Conservation (phyloP, 2,888 invertebrate species). For the Agrochola litura region DNA sequence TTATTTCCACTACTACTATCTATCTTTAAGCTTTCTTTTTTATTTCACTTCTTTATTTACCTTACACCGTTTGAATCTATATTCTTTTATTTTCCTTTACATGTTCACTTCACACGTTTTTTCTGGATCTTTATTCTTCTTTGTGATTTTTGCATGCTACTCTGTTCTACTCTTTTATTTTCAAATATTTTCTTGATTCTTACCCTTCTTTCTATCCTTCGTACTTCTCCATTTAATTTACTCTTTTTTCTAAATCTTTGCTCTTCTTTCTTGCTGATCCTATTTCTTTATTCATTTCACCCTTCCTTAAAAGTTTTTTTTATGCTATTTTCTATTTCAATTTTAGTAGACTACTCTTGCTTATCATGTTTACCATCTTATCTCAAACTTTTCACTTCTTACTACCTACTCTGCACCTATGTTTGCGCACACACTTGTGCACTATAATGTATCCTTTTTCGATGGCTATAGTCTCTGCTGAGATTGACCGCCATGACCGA, state of each 20-base stretch:
- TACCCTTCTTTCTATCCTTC: neutral
- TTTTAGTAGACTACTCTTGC: neutral
- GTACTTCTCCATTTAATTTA: neutral
- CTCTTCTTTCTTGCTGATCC: neutral
- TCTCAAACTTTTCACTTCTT: neutral
- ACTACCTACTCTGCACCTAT: neutral
- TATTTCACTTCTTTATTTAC: neutral
- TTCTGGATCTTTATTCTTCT: neutral
- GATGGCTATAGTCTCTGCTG: neutral
- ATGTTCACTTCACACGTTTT: slow-evolving; percentile 18
- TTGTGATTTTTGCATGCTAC: neutral
- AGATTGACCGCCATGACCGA: neutral
- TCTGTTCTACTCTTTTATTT: neutral
- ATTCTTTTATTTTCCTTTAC: neutral
- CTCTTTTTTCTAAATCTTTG: neutral
- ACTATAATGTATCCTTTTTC: neutral
- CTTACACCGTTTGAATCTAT: neutral
- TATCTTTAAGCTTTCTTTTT: neutral
- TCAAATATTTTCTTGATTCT: neutral
- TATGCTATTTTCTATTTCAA: neutral
- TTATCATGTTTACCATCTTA: neutral
- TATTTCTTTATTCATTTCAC: slow-evolving; percentile 1
- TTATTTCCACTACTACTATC: too few species aligned
- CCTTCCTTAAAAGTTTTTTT: neutral
- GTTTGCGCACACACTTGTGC: neutral